Evolutionary conservation across 37 sponge, comb jelly and placozoan species (phyloP), one percentile per base, ranked within the genome.

Genomic region (Dysidea cf. avara): DNA sequence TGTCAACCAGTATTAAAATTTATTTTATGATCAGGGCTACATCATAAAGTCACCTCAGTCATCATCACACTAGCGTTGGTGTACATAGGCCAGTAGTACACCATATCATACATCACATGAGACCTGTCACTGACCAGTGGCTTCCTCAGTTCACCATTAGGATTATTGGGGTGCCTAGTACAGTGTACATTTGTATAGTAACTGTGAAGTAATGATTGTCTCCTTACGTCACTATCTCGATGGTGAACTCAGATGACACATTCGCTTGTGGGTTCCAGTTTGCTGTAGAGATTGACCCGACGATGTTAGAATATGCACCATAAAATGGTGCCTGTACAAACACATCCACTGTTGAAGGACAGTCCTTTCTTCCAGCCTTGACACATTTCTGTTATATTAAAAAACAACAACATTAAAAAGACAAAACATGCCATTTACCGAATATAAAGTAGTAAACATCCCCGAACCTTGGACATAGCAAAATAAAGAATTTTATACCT

Each of bases 51-150:
- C n/a, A n/a, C n/a, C 18, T 70, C 36, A 3, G 33, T 13, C 6
- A 51, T 6, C 4, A 14, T 24, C 3, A 7, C 37, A 30, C 32
- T 22, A 14, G 32, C 32, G 35, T 70, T 29, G 17, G 71, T 53
- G 71, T 53, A 70, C 56, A 70, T 70, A 7, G 71, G 71, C 71
- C 71, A 70, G 36, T 70, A 70, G 39, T 70, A 70, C 16, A 70
- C 71, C 71, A 70, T 70, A 38, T 70, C 71, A 12, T 17, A 14
- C 18, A 70, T 28, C 22, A 70, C 71, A 12, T 28, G 55, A 20
- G 31, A 13, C 7, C 56, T 36, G 22, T 70, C 36, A 55, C 33
- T 51, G 18, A 70, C 71, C 3, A 70, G 71, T 30, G 71, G 71
- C 4, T 51, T 53, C 21, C 56, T 51, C 16, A 18, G 11, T 24